These are phyloP conservation scores for Pseudocheirus occidentalis DNA, from an alignment of 2,797 vertebrate genomes.

Conservation along the genomic window DNA sequence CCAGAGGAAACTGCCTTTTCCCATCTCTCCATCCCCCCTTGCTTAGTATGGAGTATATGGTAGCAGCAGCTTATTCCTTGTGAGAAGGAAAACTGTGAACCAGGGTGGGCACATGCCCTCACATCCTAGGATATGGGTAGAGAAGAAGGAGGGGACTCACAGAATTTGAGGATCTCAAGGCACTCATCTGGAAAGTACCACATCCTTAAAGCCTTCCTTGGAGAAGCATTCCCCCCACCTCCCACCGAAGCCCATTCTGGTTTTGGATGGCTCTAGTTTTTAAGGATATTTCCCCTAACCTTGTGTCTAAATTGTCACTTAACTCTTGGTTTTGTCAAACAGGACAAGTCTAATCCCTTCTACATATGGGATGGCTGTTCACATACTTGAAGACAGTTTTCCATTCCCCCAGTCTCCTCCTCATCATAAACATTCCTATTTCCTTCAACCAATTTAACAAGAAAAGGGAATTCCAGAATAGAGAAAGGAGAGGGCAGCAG, in stretches of 20 bases:
- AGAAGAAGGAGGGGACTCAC: background rate
- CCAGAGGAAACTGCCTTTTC: background rate
- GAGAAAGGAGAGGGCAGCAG: background rate
- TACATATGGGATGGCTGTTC: background rate
- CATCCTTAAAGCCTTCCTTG: background rate
- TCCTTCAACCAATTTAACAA: background rate
- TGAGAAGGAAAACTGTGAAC: background rate
- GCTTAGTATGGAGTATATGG: background rate
- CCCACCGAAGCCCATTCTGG: background rate
- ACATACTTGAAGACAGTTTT: background rate
- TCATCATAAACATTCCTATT: background rate
- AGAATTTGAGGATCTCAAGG: background rate
- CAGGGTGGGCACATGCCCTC: background rate
- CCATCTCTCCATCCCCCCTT: fast-evolving
- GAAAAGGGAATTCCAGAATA: background rate
- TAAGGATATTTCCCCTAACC: background rate
- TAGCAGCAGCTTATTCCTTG: background rate
- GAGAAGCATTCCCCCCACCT: background rate
- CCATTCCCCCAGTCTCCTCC: background rate
- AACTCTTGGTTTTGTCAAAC: background rate
- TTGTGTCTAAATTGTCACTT: background rate
- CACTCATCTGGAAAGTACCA: background rate
- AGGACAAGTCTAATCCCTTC: background rate
- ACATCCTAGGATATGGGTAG: background rate
- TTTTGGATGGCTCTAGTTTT: background rate